Percentiles rank a stretch among this genome's conserved stretches.
Evolutionary conservation across 2,797 vertebrate species (phyloP).

Genomic region (Gambelia wislizenii): DNA sequence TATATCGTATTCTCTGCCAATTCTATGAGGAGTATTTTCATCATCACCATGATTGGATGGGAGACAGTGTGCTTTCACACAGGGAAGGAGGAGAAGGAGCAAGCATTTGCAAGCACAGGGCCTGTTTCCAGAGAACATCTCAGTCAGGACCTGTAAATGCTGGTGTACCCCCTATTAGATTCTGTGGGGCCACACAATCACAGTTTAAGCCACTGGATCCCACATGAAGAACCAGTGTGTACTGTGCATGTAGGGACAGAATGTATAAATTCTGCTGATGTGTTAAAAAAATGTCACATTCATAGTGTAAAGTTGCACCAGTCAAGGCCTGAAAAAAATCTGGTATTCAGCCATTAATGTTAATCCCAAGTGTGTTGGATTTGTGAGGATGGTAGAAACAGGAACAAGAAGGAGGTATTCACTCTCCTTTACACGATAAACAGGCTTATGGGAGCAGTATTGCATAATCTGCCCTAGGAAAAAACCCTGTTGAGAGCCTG

Average conservation of each 20-base stretch:
- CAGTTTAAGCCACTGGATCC: no score
- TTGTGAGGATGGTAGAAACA: background rate
- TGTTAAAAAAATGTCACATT: background rate
- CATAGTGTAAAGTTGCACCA: background rate
- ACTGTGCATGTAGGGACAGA: background rate
- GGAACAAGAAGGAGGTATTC: background rate
- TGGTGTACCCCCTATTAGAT: no score
- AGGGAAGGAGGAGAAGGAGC: no score
- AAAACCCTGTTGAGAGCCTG: background rate
- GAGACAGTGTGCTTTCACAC: no score
- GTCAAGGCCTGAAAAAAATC: background rate
- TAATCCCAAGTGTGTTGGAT: background rate
- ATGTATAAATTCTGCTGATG: background rate
- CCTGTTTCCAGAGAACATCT: no score
- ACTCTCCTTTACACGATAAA: background rate
- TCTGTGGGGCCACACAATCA: no score
- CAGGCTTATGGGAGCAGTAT: background rate
- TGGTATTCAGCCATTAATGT: background rate
- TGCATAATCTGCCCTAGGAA: background rate
- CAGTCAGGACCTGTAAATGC: no score
- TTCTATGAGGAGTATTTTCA: no score
- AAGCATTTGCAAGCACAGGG: no score
- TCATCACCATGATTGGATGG: no score
- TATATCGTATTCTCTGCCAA: no score
- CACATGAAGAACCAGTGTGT: background rate